Evolutionary conservation across 2,888 invertebrate species (phyloP).

Genomic region (Unio pictorum): DNA sequence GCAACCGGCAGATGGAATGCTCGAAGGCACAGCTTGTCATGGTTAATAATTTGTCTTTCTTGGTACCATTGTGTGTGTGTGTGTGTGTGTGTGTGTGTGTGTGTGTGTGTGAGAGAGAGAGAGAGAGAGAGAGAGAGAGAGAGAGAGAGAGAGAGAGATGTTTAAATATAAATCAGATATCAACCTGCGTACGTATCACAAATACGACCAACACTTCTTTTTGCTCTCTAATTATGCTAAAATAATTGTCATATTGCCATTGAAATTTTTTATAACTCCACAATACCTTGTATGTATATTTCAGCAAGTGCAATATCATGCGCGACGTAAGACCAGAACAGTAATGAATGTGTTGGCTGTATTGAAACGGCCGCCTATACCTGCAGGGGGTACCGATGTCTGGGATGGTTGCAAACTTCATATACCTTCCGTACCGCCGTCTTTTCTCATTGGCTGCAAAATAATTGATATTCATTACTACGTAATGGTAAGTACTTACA

Average conservation of each 20-base stretch:
- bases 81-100: no score
- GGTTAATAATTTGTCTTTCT: slow-evolving; percentile 65
- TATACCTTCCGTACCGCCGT: slow-evolving; percentile 94
- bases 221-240: no score
- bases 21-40: slow-evolving; percentile 89
- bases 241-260: no score
- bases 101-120: no score
- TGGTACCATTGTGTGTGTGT: no score
- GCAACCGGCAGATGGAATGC: slow-evolving; percentile 86
- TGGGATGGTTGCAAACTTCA: slow-evolving; percentile 92
- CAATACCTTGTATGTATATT: not conserved
- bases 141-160: no score
- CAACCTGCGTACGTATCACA: no score
- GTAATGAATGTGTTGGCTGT: slow-evolving; percentile 1
- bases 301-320: slow-evolving; percentile 8
- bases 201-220: no score
- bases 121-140: no score
- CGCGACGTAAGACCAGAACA: not conserved
- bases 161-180: no score
- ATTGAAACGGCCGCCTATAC: not conserved
- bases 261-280: not conserved
- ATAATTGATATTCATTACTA: slow-evolving; percentile 89
- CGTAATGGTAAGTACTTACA: slow-evolving; percentile 23
- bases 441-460: slow-evolving; percentile 92
- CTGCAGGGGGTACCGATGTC: slow-evolving; percentile 75